A percentile compares a stretch with the other conserved stretches of the same genome.
Conservation (phyloP, 2,888 invertebrate species). For the Prosopocoilus inquinatus region DNA sequence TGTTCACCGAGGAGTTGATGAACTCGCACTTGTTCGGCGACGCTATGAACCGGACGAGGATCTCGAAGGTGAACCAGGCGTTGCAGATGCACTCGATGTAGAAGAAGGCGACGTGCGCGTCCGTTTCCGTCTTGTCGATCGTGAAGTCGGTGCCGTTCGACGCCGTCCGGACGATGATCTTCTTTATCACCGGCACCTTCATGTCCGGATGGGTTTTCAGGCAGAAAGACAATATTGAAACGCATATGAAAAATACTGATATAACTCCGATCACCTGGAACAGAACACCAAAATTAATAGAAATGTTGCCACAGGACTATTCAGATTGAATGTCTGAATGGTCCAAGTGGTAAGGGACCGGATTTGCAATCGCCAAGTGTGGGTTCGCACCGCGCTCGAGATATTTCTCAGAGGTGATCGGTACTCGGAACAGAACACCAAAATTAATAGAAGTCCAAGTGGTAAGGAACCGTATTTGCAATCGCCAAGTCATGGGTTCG, state of each 20-base stretch:
- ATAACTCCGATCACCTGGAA: conserved; percentile 95
- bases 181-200: conserved; percentile 85
- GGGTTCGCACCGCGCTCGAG: no score
- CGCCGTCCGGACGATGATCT: conserved; percentile 75
- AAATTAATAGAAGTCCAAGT: no score
- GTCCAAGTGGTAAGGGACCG: no score
- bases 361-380: no score
- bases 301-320: no score
- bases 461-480: no score
- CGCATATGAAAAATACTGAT: conserved; percentile 99
- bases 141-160: conserved; percentile 77
- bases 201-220: conserved; percentile 99
- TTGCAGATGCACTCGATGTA: conserved; percentile 98
- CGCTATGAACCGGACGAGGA: conserved; percentile 79
- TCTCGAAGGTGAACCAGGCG: conserved; percentile 99
- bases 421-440: no score
- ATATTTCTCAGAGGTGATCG: no score
- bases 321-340: no score
- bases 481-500: no score
- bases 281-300: conserved; percentile 23
- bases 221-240: conserved; percentile 98
- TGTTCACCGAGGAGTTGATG: conserved; percentile 91
- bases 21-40: conserved; percentile 94
- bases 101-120: conserved; percentile 96
- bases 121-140: conserved; percentile 87